phyloP scores from a whole-genome alignment of 2,888 invertebrate genomes.

The Bursaphelenchus okinawaensis region DNA sequence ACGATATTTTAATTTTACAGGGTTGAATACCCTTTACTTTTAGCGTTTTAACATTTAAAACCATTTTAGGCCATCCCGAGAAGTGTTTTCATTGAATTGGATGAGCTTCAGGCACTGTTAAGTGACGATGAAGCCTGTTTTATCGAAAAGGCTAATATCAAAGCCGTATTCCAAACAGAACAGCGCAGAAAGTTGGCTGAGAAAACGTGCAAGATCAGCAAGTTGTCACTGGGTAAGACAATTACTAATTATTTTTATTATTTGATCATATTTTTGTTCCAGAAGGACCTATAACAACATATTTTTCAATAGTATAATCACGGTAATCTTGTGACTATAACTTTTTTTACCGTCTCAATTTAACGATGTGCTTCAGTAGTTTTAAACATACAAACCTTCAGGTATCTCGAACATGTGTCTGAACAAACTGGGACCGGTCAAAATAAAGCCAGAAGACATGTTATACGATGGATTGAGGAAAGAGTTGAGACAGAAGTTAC shows the following conservation, averaged over 20 bases:
- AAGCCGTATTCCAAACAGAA: constrained; percentile 34
- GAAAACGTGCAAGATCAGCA: constrained; percentile 42
- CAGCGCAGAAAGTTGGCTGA: constrained; percentile 36
- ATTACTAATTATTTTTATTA: neutral
- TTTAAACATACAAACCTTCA: constrained; percentile 7
- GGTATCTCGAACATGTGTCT: constrained; percentile 37
- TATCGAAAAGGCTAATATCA: constrained; percentile 26
- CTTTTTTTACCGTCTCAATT: neutral
- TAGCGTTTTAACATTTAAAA: no score
- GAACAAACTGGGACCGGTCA: constrained; percentile 27
- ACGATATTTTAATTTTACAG: no score
- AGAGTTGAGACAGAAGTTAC: constrained; percentile 37
- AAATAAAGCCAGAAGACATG: constrained; percentile 32
- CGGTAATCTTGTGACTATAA: no score
- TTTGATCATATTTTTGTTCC: no score
- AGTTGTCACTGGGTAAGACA: constrained; percentile 29
- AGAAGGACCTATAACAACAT: no score
- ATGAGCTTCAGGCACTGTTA: constrained; percentile 28
- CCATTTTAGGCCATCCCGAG: constrained; percentile 33
- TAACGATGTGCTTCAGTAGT: neutral
- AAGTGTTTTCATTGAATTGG: constrained; percentile 31
- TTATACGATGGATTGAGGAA: constrained; percentile 44
- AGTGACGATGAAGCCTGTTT: constrained; percentile 14
- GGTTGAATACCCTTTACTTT: no score
- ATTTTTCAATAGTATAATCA: no score